Conservation (phyloP, 2,113 vertebrate genomes). For the Stictonetta naevosa region DNA sequence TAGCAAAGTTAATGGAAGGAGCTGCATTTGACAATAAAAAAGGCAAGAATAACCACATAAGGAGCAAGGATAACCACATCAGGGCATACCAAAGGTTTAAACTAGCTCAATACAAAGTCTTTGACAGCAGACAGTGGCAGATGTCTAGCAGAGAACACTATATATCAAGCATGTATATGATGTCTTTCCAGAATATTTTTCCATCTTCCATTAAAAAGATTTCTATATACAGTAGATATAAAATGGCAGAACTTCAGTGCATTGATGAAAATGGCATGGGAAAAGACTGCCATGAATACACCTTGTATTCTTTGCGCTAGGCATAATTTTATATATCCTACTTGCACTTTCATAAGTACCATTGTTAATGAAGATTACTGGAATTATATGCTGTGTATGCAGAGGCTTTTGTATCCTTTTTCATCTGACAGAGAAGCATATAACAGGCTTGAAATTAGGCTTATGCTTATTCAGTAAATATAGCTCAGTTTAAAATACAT, state of each 20-base stretch:
- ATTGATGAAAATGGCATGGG: neutral
- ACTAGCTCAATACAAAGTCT: neutral
- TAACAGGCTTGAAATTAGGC: neutral
- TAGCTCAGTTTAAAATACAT: neutral
- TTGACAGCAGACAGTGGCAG: neutral
- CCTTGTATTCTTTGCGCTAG: neutral
- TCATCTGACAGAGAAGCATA: neutral
- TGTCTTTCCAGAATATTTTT: neutral
- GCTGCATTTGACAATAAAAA: neutral
- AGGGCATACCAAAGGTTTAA: neutral
- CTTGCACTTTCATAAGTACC: neutral
- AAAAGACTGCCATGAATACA: neutral
- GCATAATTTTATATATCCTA: neutral
- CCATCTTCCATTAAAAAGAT: neutral
- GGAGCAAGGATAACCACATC: neutral
- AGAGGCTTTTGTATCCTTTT: neutral
- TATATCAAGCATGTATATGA: fast-evolving
- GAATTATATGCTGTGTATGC: neutral
- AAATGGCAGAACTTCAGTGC: neutral
- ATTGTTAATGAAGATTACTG: neutral
- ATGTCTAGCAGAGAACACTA: neutral
- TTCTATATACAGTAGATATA: neutral
- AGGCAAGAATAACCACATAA: neutral
- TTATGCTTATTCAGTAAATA: neutral
- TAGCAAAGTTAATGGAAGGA: neutral